phyloP scores from a whole-genome alignment of 2,113 vertebrate species.

The Motacilla tschutschensis region DNA sequence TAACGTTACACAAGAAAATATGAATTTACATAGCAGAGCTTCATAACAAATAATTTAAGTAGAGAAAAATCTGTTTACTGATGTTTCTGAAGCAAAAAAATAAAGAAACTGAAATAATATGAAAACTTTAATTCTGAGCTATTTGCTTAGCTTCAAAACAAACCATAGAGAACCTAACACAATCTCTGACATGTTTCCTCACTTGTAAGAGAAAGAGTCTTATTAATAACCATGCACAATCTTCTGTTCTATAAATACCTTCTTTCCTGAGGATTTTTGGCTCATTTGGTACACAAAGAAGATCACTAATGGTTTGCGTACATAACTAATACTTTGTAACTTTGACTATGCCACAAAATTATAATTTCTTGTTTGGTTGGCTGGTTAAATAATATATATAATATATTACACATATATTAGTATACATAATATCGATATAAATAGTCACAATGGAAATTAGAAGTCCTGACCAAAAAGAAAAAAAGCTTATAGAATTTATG shows the following conservation, averaged over 20 bases:
- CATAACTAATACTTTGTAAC: accelerated
- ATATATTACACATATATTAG: background rate
- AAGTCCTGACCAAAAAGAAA: background rate
- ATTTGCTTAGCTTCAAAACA: background rate
- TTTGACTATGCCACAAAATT: background rate
- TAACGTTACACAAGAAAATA: background rate
- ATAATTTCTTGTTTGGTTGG: background rate
- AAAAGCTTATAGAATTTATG: background rate
- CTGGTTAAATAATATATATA: background rate
- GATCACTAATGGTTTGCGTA: background rate
- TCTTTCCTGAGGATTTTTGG: background rate
- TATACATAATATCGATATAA: background rate
- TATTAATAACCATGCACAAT: background rate
- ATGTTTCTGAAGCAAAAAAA: background rate
- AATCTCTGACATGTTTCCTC: accelerated
- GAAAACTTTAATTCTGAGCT: background rate
- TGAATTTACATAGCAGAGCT: background rate
- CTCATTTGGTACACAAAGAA: background rate
- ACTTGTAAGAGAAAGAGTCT: background rate
- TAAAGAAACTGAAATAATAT: background rate
- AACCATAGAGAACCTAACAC: background rate
- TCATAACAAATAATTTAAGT: background rate
- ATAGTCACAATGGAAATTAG: background rate
- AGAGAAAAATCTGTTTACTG: background rate
- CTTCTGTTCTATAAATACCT: background rate